Base-by-base conservation (phyloP, 2,113 vertebrate genomes). In the Gymnobelideus leadbeateri region DNA sequence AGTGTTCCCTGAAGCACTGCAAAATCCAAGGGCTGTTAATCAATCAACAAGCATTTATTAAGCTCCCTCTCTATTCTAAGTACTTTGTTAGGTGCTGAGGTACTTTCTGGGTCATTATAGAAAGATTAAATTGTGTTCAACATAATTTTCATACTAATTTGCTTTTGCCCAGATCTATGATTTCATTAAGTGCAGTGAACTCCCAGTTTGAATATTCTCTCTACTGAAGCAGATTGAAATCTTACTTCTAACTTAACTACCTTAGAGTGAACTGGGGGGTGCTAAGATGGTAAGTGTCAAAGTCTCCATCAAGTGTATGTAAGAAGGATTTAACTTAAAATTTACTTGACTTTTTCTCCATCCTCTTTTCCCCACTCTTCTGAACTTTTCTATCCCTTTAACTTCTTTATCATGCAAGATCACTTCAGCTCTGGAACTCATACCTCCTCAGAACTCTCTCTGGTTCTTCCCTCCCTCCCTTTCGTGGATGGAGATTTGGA, bases 171-270 rank as follows among this genome's bases (percentile, higher is more conserved):
- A 49, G 26, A 10, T 28, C 49, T 43, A 14, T n/a, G 68, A 51
- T 68, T 91, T 68, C 31, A 68, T 68, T 95, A 94, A 92, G 54
- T 93, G 31, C 90, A 52, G 26, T 26, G 51, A 51, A 93, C 68
- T 84, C 19, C n/a, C 16, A 43, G 19, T 84, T 23, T 84, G n/a
- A 43, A 43, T 43, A 43, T 19, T 21, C 25, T 11, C 19, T 43
- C 7, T 19, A 84, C n/a, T 84, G 68, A 84, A 8, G 7, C 37
- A 84, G 16, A 84, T 43, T 84, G 68, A 84, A 84, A 43, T 84
- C n/a, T n/a, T 84, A 23, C 8, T 2, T 43, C 19, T 84, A 84
- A 84, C 19, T n/a, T n/a, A 68, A 84, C 19, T 43, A 2, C 21
- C 5, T 84, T 43, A 84, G 1, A 43, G 14, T 23, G 8, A 84